Conservation (phyloP, 2,888 invertebrate species). For the Drosophila differens region DNA sequence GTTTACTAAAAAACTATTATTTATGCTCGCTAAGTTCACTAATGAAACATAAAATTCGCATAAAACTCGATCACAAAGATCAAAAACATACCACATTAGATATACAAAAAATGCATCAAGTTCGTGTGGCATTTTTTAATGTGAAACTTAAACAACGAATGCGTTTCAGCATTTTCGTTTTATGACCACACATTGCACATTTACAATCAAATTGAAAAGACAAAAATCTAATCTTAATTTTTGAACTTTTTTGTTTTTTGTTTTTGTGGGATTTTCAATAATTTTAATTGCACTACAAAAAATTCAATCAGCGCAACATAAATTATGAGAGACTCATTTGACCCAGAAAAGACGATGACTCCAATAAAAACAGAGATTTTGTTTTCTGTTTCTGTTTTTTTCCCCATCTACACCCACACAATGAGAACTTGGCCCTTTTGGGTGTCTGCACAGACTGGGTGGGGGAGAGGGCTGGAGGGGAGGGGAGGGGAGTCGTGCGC, state of each 20-base stretch:
- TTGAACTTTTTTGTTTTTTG: conserved; percentile 17
- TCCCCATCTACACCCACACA: conserved; percentile 34
- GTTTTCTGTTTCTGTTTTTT: conserved; percentile 7
- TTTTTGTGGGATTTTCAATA: conserved; percentile 57
- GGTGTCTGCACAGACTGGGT: conserved; percentile 1
- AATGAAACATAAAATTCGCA: conserved; percentile 50
- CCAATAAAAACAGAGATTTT: conserved; percentile 69
- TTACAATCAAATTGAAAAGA: conserved; percentile 36
- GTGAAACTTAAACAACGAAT: conserved; percentile 43
- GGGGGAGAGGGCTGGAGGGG: neutral
- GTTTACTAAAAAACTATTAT: conserved; percentile 3
- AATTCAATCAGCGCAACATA: conserved; percentile 75
- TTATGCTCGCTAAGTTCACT: conserved; percentile 11
- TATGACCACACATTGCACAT: conserved; percentile 39
- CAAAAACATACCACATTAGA: conserved; percentile 6
- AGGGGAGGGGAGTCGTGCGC: conserved; percentile 58
- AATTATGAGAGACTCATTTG: conserved; percentile 64
- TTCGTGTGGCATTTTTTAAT: conserved; percentile 25
- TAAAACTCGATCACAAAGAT: conserved; percentile 34
- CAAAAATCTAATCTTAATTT: conserved; percentile 41
- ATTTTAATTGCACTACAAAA: conserved; percentile 73
- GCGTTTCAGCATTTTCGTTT: conserved; percentile 54
- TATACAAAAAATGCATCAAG: conserved; percentile 17
- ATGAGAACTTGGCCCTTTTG: conserved; percentile 21
- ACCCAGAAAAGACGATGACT: conserved; percentile 72